Evolutionary conservation across 2,113 vertebrate species (phyloP), one percentile per base, ranked within the genome.

Genomic region (Vulpes lagopus): DNA sequence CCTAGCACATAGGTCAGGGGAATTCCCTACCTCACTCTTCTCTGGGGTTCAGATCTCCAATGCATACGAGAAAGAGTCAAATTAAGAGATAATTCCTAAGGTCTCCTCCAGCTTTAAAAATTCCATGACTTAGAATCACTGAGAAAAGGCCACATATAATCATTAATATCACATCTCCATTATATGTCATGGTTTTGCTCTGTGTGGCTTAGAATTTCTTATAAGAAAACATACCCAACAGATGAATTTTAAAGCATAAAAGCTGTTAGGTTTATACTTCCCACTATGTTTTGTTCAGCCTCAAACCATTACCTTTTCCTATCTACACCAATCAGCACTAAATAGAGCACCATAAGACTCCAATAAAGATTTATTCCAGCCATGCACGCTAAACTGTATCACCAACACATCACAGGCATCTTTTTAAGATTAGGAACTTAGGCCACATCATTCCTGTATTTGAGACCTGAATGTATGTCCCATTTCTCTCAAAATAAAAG

Each of bases 351-450:
- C 2, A 5, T 23, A 30, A 51, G 5, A 85, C 9, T 25, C 89
- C 84, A 76, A 22, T 51, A 80, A 84, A 84, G 94, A 92, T 65
- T 67, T 49, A 67, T 81, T 49, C 23, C 64, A 94, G 22, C 25
- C 9, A 15, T 92, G 62, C 8, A 62, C 25, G 1, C 38, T 94
- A 57, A 79, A 81, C 9, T 81, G 1, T 73, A 69, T 55, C 62
- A 91, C 22, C 65, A 89, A 81, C 1, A 51, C 8, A 27, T 38
- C 27, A 88, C 67, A 62, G 25, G n/a, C 11, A 43, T 74, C 8
- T 43, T 78, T 92, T 64, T 57, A 94, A 95, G 65, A 69, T 27
- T 27, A 94, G 67, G 65, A 91, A 89, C 19, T 89, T 69, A 57
- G n/a, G 6, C 14, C 57, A 59, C 35, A 35, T 71, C 20, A 49